phyloP scores from a whole-genome alignment of 2,797 vertebrate genomes.

The Florisuga fusca region DNA sequence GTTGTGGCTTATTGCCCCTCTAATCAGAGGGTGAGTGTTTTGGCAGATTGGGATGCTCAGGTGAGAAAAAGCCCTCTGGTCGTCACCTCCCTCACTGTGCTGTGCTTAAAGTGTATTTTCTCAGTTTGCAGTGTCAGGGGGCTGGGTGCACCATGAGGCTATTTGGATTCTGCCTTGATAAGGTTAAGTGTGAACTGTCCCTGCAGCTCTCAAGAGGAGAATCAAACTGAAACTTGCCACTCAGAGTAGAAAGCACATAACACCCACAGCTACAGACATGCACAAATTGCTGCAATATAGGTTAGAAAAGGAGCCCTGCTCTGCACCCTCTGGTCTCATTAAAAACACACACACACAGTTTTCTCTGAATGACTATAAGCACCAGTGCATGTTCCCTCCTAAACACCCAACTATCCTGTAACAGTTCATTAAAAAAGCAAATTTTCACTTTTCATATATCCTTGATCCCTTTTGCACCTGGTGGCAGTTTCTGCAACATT shows the following conservation, averaged over 20 bases:
- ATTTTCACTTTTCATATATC: constrained; percentile 82
- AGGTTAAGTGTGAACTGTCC: constrained; percentile 54
- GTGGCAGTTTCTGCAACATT: constrained; percentile 68
- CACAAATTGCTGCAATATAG: constrained; percentile 65
- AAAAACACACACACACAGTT: constrained; percentile 10
- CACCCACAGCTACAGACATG: constrained; percentile 77
- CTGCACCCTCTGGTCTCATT: constrained; percentile 49
- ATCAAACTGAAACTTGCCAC: constrained; percentile 82
- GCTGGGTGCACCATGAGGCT: not conserved
- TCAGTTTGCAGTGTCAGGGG: constrained; percentile 39
- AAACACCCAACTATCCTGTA: constrained; percentile 53
- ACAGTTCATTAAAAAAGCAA: constrained; percentile 77
- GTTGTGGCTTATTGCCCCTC: rapidly evolving
- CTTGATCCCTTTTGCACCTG: constrained; percentile 68
- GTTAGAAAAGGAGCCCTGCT: constrained; percentile 51
- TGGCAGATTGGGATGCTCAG: not conserved
- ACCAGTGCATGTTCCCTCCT: constrained; percentile 47
- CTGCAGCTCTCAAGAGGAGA: constrained; percentile 32
- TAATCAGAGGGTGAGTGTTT: rapidly evolving
- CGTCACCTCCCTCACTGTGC: not conserved
- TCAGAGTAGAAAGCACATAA: constrained; percentile 77
- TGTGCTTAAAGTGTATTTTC: not conserved
- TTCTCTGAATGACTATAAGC: constrained; percentile 78
- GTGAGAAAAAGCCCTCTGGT: constrained; percentile 17
- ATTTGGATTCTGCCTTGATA: constrained; percentile 60